A percentile compares a stretch with the other conserved stretches of the same genome.
phyloP scores from a whole-genome alignment of 1,140 invertebrate genomes.

The Acyrthosiphon pisum region DNA sequence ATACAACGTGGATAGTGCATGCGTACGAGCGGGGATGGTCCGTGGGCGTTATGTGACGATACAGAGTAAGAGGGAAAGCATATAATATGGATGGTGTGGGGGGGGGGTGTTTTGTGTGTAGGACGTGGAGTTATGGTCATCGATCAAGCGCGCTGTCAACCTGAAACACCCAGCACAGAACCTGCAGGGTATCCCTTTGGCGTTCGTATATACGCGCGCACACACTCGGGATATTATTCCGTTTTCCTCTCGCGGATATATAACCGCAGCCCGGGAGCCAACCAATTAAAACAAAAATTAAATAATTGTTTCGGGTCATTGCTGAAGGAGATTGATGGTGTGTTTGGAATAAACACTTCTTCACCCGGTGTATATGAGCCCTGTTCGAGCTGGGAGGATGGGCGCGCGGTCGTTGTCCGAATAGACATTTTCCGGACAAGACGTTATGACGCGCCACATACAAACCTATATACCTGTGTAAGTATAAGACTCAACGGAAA shows the following conservation, averaged over 20 bases:
- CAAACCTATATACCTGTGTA: neutral
- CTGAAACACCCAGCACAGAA: constrained; percentile 53
- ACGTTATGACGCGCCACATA: neutral
- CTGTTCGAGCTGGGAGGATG: neutral
- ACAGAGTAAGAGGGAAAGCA: neutral
- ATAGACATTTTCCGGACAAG: constrained; percentile 27
- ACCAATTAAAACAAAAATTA: constrained; percentile 58
- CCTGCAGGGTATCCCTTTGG: constrained; percentile 36
- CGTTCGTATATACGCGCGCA: neutral
- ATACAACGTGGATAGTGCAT: neutral
- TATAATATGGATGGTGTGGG: neutral
- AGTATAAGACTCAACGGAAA: neutral
- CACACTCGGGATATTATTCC: constrained; percentile 52
- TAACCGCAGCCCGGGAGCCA: constrained; percentile 47
- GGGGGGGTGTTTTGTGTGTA: neutral
- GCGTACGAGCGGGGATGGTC: neutral
- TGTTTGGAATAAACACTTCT: constrained; percentile 49
- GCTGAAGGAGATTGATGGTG: constrained; percentile 56
- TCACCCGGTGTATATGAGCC: neutral
- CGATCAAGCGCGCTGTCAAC: constrained; percentile 55
- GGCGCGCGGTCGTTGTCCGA: neutral
- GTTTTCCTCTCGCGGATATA: constrained; percentile 51
- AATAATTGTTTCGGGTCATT: constrained; percentile 57
- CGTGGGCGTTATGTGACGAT: constrained; percentile 25
- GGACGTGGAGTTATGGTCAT: constrained; percentile 50